Conservation (phyloP, 2,797 vertebrate genomes). For the Otolemur crassicaudatus region DNA sequence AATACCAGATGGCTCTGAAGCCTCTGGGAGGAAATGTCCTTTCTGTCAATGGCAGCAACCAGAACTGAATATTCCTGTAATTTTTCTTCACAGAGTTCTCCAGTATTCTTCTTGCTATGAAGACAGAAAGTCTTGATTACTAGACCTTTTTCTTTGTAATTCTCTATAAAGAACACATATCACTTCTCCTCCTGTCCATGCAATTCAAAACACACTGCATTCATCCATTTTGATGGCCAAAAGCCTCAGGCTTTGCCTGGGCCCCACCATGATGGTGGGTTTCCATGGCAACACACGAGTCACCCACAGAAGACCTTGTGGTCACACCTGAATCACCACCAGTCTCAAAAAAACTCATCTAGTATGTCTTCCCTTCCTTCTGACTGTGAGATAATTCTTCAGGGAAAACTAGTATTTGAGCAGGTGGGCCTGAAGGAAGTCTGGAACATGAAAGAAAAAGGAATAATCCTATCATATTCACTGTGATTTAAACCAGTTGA, state of each 20-base stretch:
- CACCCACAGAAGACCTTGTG: not conserved
- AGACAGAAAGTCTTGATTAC: not conserved
- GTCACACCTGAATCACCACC: conserved; percentile 27
- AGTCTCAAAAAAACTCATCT: not conserved
- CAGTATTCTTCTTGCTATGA: not conserved
- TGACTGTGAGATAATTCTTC: not conserved
- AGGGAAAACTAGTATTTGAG: conserved; percentile 40
- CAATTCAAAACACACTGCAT: conserved; percentile 8
- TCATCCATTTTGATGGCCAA: conserved; percentile 73
- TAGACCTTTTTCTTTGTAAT: not conserved
- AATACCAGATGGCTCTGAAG: not conserved
- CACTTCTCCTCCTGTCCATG: not conserved
- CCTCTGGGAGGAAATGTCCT: not conserved
- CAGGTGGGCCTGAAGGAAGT: not conserved
- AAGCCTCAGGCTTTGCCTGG: conserved; percentile 19
- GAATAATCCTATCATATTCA: not conserved
- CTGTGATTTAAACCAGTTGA: not conserved
- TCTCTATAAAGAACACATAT: not conserved
- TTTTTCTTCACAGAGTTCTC: not conserved
- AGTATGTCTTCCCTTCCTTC: not conserved
- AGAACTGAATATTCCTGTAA: not conserved
- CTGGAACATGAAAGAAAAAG: not conserved
- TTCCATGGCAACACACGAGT: conserved; percentile 28
- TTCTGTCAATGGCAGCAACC: not conserved
- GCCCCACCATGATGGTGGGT: not conserved